Evolutionary conservation across 2,113 vertebrate species (phyloP).

Genomic region (Oreocharis arfaki): DNA sequence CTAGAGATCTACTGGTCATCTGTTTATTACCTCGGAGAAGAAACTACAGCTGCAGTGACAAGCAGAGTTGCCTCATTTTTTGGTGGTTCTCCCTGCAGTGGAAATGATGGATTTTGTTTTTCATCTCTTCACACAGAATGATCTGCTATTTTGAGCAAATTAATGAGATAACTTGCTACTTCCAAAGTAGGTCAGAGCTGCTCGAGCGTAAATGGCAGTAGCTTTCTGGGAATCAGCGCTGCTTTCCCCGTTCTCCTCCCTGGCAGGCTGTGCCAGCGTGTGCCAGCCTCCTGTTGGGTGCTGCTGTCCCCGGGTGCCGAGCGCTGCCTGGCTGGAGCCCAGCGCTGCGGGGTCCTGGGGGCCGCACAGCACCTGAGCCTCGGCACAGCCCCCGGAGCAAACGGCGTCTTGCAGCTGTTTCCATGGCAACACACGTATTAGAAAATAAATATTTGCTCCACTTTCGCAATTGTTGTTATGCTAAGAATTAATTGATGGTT

Average conservation of each 20-base stretch:
- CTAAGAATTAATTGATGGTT: not conserved
- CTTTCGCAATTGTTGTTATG: not conserved
- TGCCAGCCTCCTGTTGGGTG: not conserved
- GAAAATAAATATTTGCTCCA: conserved; percentile 21
- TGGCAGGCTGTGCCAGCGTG: fast-evolving
- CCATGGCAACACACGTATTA: not conserved
- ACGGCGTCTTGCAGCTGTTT: not conserved
- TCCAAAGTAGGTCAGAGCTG: not conserved
- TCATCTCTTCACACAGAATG: not conserved
- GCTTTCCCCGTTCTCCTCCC: not conserved
- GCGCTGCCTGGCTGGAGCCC: fast-evolving
- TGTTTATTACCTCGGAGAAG: not conserved
- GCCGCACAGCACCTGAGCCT: not conserved
- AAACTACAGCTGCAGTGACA: not conserved
- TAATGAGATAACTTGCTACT: not conserved
- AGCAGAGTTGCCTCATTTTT: not conserved
- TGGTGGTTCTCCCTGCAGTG: not conserved
- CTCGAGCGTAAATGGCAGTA: not conserved
- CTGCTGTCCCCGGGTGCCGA: not conserved
- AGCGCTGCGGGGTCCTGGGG: fast-evolving
- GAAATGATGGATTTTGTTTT: not conserved
- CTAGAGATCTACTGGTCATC: not conserved
- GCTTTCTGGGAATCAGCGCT: not conserved
- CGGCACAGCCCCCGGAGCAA: fast-evolving
- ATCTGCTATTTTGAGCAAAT: conserved; percentile 2